Base-by-base conservation (phyloP, 2,797 vertebrate genomes). In the Lagorchestes hirsutus region DNA sequence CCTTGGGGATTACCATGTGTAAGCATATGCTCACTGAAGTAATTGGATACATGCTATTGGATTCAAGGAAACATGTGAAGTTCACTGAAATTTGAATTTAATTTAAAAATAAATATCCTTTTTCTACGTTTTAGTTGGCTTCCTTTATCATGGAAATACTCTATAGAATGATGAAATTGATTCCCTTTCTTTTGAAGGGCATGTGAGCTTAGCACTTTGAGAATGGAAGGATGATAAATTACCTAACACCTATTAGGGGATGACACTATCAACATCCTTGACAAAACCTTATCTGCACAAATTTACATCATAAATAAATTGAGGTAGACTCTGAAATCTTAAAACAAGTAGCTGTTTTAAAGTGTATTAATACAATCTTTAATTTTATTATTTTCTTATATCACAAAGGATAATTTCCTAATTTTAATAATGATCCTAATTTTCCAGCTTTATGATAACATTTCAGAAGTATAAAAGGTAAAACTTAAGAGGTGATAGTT, bases 41-140 rank as follows among this genome's bases (percentile, higher is more conserved):
- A 18, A 92, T 95, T 96, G 40, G 96, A 98, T 50, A 92, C 24
- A 95, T 55, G 54, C 4, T 96, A 52, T 22, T 91, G 50, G 93
- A 14, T 96, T 97, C 93, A 96, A 97, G 97, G n/a, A 94, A 94
- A 62, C 14, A 18, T 55, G 67, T 90, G 67, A 92, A 82, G 22
- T 96, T 59, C 52, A 55, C 3, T 11, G 52, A 96, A 97, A 97
- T 67, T 62, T 93, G 94, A 95, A 92, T 94, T 93, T 91, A 13
- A 94, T 91, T 93, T 95, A 90, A 94, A 55, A 28, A 16, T 40
- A 13, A 0, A 3, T 16, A 91, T 95, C 74, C 93, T 54, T 0
- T 52, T 95, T 5, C 62, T 92, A 55, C 56, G 95, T 98, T 93
- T 93, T 90, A 93, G 54, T 93, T 87, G 94, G 0, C 97, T 67